phyloP scores from a whole-genome alignment of 2,797 vertebrate species.

The Periparus ater region DNA sequence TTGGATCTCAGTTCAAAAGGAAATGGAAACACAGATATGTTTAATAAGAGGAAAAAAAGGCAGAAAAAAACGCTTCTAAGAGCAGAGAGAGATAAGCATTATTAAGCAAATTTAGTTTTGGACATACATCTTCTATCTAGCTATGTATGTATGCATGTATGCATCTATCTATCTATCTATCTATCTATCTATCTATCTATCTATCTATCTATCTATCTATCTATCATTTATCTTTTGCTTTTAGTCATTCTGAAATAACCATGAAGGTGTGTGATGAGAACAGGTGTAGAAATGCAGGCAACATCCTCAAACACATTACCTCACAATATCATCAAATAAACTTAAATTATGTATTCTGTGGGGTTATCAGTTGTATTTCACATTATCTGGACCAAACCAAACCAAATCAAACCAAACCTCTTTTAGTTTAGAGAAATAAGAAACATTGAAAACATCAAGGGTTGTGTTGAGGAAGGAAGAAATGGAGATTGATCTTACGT shows the following conservation, averaged over 20 bases:
- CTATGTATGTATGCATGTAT: no score
- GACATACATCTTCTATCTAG: background rate
- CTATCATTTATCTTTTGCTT: background rate
- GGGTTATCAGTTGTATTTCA: background rate
- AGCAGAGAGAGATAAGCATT: background rate
- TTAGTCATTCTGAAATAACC: background rate
- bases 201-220: background rate
- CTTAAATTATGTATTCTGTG: background rate
- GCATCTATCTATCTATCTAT: no score
- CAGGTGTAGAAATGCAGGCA: background rate
- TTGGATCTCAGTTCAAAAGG: background rate
- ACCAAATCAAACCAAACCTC: background rate
- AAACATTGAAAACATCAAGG: background rate
- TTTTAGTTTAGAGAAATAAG: background rate
- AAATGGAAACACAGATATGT: background rate
- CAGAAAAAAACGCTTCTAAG: background rate
- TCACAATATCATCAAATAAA: background rate
- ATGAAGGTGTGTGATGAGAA: background rate
- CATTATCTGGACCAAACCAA: background rate
- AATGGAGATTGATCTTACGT: background rate
- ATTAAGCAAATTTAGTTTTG: background rate
- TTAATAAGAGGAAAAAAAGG: background rate
- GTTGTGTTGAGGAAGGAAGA: background rate
- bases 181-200: background rate
- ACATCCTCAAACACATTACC: background rate